These are phyloP conservation scores for Leptoclinus maculatus DNA, from an alignment of 2,797 vertebrate species.

Conservation along the genomic window DNA sequence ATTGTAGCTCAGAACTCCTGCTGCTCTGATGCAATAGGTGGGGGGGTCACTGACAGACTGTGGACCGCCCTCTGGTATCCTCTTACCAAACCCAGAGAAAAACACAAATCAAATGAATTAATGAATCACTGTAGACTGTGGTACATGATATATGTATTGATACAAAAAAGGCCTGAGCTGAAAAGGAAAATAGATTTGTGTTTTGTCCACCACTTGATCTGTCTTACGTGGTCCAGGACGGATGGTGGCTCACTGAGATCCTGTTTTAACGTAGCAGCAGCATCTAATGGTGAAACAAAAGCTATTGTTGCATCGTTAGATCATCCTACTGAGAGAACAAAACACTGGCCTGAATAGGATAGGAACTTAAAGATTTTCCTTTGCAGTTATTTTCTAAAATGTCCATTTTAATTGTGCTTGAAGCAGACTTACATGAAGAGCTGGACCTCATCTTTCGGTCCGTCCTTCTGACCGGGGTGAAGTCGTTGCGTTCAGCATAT, in stretches of 20 bases:
- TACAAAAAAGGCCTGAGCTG: neutral
- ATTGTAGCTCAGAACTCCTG: conserved; percentile 76
- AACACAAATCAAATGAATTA: neutral
- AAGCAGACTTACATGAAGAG: conserved; percentile 28
- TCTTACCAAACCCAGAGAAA: conserved; percentile 38
- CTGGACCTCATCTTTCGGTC: conserved; percentile 34
- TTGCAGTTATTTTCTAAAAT: neutral
- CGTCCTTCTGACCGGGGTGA: neutral
- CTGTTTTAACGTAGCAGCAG: neutral
- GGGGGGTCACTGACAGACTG: conserved; percentile 17
- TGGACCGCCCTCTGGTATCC: conserved; percentile 23
- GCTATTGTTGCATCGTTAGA: neutral
- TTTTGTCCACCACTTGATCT: neutral
- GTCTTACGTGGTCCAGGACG: conserved; percentile 40
- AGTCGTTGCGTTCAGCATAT: neutral
- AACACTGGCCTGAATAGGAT: neutral
- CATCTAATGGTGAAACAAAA: conserved; percentile 20
- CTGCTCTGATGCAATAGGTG: conserved; percentile 51
- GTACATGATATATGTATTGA: neutral
- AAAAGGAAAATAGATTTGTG: neutral
- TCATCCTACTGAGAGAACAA: neutral
- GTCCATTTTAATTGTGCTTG: neutral
- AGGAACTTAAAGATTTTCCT: neutral
- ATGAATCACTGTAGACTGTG: neutral
- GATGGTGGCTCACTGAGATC: conserved; percentile 2